A percentile compares a stretch with the other conserved stretches of the same genome.
Evolutionary conservation across 2,113 vertebrate genomes (phyloP).

Genomic region (Garra rufa): DNA sequence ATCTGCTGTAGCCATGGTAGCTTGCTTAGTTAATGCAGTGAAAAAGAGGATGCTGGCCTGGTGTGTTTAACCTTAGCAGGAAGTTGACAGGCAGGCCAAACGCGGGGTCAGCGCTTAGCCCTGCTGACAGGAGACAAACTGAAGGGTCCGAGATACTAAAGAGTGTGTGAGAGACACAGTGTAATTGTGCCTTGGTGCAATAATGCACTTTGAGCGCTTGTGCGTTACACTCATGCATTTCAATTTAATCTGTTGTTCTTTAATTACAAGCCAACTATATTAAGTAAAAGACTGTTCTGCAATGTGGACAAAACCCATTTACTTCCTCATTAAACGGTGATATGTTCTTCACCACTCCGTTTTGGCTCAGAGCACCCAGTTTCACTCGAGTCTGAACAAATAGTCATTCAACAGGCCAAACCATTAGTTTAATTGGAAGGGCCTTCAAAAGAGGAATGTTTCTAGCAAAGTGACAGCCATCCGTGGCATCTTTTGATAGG

Average conservation of each 20-base stretch:
- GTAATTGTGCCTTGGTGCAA: constrained; percentile 19
- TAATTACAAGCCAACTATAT: constrained; percentile 33
- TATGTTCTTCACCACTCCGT: neutral
- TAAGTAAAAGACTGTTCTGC: constrained; percentile 17
- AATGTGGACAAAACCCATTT: constrained; percentile 31
- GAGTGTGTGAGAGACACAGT: constrained; percentile 1
- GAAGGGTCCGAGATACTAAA: constrained; percentile 30
- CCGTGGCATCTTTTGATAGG: constrained; percentile 40
- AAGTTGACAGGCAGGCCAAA: constrained; percentile 53
- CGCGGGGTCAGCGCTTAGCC: constrained; percentile 46
- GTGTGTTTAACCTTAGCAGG: constrained; percentile 56
- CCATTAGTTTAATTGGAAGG: constrained; percentile 53
- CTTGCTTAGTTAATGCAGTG: constrained; percentile 28
- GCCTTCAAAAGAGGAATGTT: constrained; percentile 39
- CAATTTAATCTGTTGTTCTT: constrained; percentile 18
- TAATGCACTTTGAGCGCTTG: constrained; percentile 12
- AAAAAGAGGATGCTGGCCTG: constrained; percentile 26
- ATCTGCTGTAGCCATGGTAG: neutral
- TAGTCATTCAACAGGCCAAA: constrained; percentile 30
- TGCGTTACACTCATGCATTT: constrained; percentile 9
- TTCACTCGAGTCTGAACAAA: neutral
- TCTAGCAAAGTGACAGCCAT: constrained; percentile 35
- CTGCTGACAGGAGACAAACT: constrained; percentile 45
- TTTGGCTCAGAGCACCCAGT: neutral
- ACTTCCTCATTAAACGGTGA: neutral